phyloP scores from a whole-genome alignment of 1,140 invertebrate species.

The Phymastichus coffea region DNA sequence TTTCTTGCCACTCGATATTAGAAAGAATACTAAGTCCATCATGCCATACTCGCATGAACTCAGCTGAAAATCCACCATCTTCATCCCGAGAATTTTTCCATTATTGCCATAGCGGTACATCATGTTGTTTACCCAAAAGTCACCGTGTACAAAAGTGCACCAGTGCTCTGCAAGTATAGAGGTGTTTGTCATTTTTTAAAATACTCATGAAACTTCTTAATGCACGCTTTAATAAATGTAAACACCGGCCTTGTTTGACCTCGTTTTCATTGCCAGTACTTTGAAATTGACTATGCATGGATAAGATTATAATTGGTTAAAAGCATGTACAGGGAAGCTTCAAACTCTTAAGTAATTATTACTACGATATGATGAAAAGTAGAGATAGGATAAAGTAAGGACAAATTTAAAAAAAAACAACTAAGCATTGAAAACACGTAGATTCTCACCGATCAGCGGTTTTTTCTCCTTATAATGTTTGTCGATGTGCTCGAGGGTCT shows the following conservation, averaged over 20 bases:
- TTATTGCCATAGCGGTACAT: constrained; percentile 55
- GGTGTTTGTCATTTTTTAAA: constrained; percentile 13
- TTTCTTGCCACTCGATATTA: constrained; percentile 61
- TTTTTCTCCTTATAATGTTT: constrained; percentile 11
- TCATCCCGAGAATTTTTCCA: constrained; percentile 54
- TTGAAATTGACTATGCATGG: too few relatives aligned
- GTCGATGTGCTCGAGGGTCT: constrained; percentile 36
- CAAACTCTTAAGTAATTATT: too few relatives aligned
- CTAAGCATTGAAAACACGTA: too few relatives aligned
- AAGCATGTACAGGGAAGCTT: too few relatives aligned
- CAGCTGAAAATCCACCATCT: constrained; percentile 68
- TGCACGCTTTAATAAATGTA: too few relatives aligned
- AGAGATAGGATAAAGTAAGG: too few relatives aligned
- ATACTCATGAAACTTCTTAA: constrained; percentile 2
- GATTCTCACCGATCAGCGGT: neutral
- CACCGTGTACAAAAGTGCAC: constrained; percentile 60
- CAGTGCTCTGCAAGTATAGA: constrained; percentile 49
- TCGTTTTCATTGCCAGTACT: too few relatives aligned
- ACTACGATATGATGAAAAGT: too few relatives aligned
- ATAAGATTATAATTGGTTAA: too few relatives aligned
- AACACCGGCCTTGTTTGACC: too few relatives aligned
- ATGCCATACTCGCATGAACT: constrained; percentile 56
- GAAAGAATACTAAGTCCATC: constrained; percentile 64
- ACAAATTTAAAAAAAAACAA: too few relatives aligned
- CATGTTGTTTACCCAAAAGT: constrained; percentile 69